Evolutionary conservation across 2,888 invertebrate species (phyloP), one percentile per base, ranked within the genome.

Genomic region (Agrotis segetum): DNA sequence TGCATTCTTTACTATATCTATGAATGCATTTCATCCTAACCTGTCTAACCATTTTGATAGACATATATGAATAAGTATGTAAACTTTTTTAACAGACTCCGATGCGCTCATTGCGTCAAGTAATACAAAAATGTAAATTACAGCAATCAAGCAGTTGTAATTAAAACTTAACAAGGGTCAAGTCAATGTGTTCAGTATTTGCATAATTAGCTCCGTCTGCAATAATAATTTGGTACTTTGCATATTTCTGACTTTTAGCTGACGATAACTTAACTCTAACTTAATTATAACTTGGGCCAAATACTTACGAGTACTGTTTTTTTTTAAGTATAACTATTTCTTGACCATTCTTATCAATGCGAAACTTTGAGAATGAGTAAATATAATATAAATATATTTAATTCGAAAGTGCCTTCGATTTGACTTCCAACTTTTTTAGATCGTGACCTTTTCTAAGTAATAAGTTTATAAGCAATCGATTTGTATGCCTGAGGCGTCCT

Each of bases 171-270:
- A 66, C 44, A 66, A 74, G 17, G 44, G 40, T 46, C 44, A 53
- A 46, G 46, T 73, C 29, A 62, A 40, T 16, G 29, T 21, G 49
- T 44, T 55, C 67, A 3, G 55, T 3, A 50, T 71, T 75, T 58
- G 46, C 67, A 52, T 72, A 67, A 67, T 75, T 46, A 75, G 21
- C 34, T 14, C 0, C n/a, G 59, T 59, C 68, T 76, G 58, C 40
- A 21, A 72, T 52, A 53, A 47, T 59, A 76, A 68, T 52, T 72
- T 47, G 9, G 49, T 67, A 44, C 19, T 21, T 46, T 13, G 44
- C 13, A 9, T 65, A 16, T 24, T 47, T 47, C 52, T 64, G 24
- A 29, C 7, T 24, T 47, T 64, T 17, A 3, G 5, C 24, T 19
- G 19, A 13, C 3, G 11, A 1, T 47, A 34, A 19, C 21, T 34